These are phyloP conservation scores for Morpho deidamia DNA, from an alignment of 2,888 invertebrate species.

Conservation along the genomic window DNA sequence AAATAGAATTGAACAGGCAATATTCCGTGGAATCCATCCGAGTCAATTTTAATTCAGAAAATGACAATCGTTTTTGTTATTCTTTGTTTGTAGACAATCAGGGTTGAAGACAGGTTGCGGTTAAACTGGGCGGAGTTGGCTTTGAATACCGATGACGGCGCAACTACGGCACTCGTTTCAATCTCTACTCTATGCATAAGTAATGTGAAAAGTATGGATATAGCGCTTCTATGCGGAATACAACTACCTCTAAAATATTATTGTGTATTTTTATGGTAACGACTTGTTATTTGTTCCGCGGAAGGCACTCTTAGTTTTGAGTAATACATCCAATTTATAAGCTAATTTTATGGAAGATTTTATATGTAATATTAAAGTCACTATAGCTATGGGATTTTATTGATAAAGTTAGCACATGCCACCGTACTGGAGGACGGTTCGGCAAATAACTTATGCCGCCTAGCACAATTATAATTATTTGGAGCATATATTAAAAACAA, in stretches of 20 bases:
- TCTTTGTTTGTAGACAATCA: constrained; percentile 66
- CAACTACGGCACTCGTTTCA: constrained; percentile 69
- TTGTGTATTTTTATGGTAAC: constrained; percentile 68
- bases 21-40: constrained; percentile 20
- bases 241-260: constrained; percentile 64
- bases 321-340: constrained; percentile 15
- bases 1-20: constrained; percentile 19
- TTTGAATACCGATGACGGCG: constrained; percentile 70
- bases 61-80: constrained; percentile 35
- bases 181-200: constrained; percentile 77
- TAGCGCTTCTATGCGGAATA: constrained; percentile 57
- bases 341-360: neutral
- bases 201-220: constrained; percentile 76
- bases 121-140: constrained; percentile 54
- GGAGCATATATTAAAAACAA: no score
- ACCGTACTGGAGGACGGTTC: no score
- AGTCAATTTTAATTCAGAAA: constrained; percentile 26
- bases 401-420: no score
- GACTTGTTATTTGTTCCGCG: constrained; percentile 51
- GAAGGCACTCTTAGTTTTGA: constrained; percentile 12
- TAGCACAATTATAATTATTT: no score
- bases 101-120: constrained; percentile 54
- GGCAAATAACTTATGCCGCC: no score
- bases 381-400: no score
- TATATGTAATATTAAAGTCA: neutral